A percentile compares a stretch with the other conserved stretches of the same genome.
phyloP scores from a whole-genome alignment of 2,888 invertebrate genomes.

The Eilema caniola region DNA sequence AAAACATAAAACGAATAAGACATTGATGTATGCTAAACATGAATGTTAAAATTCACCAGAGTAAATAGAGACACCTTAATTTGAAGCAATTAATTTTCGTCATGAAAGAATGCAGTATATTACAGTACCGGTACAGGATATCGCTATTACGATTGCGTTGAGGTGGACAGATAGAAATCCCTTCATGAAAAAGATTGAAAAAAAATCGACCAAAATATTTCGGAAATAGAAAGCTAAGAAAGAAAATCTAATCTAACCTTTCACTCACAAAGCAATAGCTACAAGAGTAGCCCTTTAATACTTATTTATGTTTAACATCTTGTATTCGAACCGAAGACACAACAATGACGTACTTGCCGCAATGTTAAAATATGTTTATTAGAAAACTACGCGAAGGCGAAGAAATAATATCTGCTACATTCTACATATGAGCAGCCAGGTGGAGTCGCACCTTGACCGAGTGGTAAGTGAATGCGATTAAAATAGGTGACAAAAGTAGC shows the following conservation, averaged over 20 bases:
- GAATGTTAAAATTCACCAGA: slow-evolving; percentile 2
- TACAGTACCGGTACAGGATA: not conserved
- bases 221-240: not conserved
- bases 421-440: not conserved
- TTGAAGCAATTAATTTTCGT: not conserved
- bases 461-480: slow-evolving; percentile 19
- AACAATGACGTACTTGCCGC: slow-evolving; percentile 1
- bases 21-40: slow-evolving; percentile 14
- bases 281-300: not conserved
- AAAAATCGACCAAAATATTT: not conserved
- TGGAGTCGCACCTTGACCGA: slow-evolving; percentile 23
- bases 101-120: not conserved
- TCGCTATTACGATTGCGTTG: not conserved
- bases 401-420: not conserved
- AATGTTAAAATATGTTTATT: slow-evolving; percentile 6
- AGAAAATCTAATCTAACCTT: not conserved
- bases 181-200: not conserved
- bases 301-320: not conserved
- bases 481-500: slow-evolving; percentile 17
- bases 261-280: not conserved
- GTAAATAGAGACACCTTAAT: not conserved
- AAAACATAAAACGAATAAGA: not conserved
- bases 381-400: not conserved
- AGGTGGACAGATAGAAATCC: not conserved
- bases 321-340: not conserved